A percentile compares a stretch with the other conserved stretches of the same genome.
phyloP scores from a whole-genome alignment of 2,113 vertebrate genomes.

The Aythya baeri region DNA sequence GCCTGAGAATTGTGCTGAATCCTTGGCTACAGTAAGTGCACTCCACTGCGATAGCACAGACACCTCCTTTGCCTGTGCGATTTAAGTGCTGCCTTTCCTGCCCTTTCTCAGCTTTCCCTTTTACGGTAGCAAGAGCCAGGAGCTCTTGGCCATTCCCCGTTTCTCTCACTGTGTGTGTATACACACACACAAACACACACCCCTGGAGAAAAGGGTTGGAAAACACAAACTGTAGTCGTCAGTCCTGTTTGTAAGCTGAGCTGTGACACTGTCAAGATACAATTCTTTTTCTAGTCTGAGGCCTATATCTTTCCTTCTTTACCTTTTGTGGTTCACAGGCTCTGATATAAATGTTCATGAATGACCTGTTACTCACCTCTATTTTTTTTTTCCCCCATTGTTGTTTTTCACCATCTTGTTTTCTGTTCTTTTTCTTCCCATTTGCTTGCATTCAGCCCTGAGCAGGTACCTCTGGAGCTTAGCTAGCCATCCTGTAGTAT shows the following conservation, averaged over 20 bases:
- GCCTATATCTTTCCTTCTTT: not conserved
- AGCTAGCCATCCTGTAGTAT: not conserved
- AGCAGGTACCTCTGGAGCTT: not conserved
- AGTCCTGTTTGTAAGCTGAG: not conserved
- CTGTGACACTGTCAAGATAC: not conserved
- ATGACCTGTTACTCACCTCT: not conserved
- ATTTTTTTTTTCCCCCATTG: not conserved
- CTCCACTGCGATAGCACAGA: not conserved
- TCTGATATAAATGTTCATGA: not conserved
- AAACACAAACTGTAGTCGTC: not conserved
- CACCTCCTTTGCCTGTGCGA: not conserved
- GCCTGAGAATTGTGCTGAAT: not conserved
- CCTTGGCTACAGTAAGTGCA: not conserved
- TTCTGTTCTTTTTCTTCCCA: not conserved
- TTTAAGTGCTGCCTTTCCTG: not conserved
- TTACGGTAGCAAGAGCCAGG: not conserved
- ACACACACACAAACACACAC: not conserved
- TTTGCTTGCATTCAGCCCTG: not conserved
- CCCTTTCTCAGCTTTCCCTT: slow-evolving; percentile 8
- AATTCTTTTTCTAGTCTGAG: not conserved
- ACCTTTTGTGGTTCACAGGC: not conserved
- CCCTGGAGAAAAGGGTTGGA: not conserved
- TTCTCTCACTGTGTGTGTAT: not conserved
- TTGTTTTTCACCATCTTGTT: accelerated
- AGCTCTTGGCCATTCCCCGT: not conserved